Conservation (phyloP, 2,888 invertebrate species). For the Conistra vaccinii region DNA sequence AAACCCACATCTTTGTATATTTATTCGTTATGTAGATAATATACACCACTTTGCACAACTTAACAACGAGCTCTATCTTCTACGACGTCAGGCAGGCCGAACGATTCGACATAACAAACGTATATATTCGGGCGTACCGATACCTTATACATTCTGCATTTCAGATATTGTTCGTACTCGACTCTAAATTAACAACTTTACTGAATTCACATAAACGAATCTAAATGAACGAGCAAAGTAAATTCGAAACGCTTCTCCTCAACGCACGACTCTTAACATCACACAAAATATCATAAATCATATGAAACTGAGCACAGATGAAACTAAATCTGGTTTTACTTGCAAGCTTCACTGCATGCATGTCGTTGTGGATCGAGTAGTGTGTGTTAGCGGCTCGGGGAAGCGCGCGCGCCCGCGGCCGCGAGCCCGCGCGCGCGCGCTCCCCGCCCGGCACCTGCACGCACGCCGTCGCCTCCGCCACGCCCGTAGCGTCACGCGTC, state of each 20-base stretch:
- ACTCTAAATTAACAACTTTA: conserved; percentile 87
- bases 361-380: conserved; percentile 89
- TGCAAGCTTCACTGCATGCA: conserved; percentile 91
- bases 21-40: conserved; percentile 86
- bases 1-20: conserved; percentile 90
- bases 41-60: conserved; percentile 90
- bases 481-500: conserved; percentile 73
- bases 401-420: conserved; percentile 69
- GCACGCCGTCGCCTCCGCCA: conserved; percentile 69
- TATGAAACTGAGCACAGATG: conserved; percentile 90
- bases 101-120: conserved; percentile 80
- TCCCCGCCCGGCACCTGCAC: conserved; percentile 67
- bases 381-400: conserved; percentile 80
- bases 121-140: conserved; percentile 79
- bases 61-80: conserved; percentile 84
- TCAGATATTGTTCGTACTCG: conserved; percentile 86
- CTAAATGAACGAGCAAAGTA: conserved; percentile 87
- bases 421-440: conserved; percentile 58
- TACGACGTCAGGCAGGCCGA: conserved; percentile 79
- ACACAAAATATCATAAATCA: conserved; percentile 90
- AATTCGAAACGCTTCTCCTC: conserved; percentile 91
- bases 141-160: conserved; percentile 89
- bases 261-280: conserved; percentile 91
- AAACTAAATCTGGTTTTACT: conserved; percentile 90
- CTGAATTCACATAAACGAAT: conserved; percentile 86